Evolutionary conservation across 2,113 vertebrate genomes (phyloP).

Genomic region (Chrysochloris asiatica): DNA sequence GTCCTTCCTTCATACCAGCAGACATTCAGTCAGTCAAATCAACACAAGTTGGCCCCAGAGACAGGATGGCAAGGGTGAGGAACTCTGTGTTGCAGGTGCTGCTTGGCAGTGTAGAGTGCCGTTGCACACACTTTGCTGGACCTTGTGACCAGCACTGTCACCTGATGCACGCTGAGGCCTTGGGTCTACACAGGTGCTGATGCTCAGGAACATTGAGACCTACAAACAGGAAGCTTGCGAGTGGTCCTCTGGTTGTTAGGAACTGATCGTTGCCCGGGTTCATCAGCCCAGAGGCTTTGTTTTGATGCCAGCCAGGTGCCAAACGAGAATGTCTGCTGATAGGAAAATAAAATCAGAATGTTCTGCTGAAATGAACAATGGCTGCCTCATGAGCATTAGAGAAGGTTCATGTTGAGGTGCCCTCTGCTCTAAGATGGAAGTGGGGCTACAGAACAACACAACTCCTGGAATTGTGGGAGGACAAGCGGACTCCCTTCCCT

Average conservation of each 20-base stretch:
- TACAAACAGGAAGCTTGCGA: neutral
- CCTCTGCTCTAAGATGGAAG: neutral
- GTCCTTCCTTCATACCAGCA: too few relatives aligned
- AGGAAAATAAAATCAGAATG: constrained; percentile 64
- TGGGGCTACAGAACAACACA: neutral
- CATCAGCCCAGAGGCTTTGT: neutral
- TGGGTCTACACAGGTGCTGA: too few relatives aligned
- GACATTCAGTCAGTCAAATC: too few relatives aligned
- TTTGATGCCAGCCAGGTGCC: constrained; percentile 53
- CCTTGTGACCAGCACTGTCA: too few relatives aligned
- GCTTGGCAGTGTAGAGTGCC: constrained; percentile 18
- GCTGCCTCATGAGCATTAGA: neutral
- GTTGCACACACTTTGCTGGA: neutral
- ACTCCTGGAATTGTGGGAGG: neutral
- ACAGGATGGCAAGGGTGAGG: too few relatives aligned
- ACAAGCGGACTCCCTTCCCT: too few relatives aligned
- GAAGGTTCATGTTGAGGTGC: neutral
- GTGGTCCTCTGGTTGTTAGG: neutral
- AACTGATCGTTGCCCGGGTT: neutral
- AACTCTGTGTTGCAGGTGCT: too few relatives aligned
- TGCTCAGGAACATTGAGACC: too few relatives aligned
- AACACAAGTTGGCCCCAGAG: too few relatives aligned
- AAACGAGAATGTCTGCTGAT: constrained; percentile 54
- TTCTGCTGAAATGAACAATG: constrained; percentile 31
- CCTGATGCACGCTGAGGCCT: neutral